A percentile compares a stretch with the other conserved stretches of the same genome.
Conservation (phyloP, 2,888 invertebrate species). For the Rhopalosiphum nymphaeae region DNA sequence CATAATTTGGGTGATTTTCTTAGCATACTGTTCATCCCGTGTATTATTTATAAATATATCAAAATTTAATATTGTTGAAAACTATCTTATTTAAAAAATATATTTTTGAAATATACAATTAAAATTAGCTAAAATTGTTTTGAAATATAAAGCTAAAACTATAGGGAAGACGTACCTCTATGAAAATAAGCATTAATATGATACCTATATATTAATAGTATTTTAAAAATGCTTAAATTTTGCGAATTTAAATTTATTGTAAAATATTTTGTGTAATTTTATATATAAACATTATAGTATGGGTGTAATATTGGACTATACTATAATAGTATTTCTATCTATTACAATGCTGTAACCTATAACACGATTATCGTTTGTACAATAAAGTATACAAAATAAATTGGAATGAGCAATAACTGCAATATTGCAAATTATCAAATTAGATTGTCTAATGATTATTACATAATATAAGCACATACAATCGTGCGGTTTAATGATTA, state of each 20-base stretch:
- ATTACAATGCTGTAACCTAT: not conserved
- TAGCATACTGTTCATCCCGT: not conserved
- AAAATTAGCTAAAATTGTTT: not conserved
- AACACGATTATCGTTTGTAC: not conserved
- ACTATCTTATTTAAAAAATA: not conserved
- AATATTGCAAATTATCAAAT: not conserved
- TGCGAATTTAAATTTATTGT: not conserved
- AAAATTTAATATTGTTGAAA: not conserved
- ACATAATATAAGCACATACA: not conserved
- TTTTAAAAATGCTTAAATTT: not conserved
- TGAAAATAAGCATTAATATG: not conserved
- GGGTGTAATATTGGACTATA: not conserved
- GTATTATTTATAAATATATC: not conserved
- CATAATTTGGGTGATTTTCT: not conserved
- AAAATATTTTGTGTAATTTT: not conserved
- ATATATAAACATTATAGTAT: not conserved
- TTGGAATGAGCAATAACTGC: not conserved
- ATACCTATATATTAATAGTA: not conserved
- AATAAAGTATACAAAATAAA: not conserved
- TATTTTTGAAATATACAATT: not conserved
- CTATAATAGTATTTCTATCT: not conserved
- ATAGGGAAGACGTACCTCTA: not conserved
- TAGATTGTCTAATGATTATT: not conserved
- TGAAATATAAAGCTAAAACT: not conserved
- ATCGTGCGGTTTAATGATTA: not conserved